Conservation (phyloP, 2,113 vertebrate species). For the Rynchops niger region DNA sequence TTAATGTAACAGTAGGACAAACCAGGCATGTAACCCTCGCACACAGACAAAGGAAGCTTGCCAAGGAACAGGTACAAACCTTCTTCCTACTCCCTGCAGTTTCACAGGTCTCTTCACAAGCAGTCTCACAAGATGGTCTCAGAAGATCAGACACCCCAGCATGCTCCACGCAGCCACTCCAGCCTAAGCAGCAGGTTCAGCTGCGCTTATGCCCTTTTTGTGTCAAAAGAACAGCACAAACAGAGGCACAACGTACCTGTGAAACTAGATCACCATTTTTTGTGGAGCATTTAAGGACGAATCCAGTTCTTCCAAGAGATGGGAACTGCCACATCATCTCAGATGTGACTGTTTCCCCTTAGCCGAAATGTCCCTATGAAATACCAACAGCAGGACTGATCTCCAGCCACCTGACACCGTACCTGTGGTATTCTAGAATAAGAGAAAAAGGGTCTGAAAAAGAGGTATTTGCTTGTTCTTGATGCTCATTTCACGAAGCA, state of each 20-base stretch:
- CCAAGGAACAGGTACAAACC: background rate
- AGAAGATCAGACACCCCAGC: background rate
- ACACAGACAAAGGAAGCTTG: background rate
- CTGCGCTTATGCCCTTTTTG: background rate
- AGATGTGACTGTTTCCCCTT: background rate
- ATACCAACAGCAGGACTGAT: background rate
- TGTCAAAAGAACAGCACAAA: background rate
- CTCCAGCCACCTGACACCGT: background rate
- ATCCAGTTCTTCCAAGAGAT: constrained; percentile 9
- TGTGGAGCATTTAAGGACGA: background rate
- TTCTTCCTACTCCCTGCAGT: background rate
- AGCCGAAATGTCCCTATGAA: background rate
- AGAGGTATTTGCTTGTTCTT: background rate
- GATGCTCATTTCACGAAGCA: background rate
- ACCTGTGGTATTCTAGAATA: background rate
- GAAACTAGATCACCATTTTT: background rate
- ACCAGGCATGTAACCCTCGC: background rate
- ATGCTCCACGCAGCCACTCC: rapidly evolving
- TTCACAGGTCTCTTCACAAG: background rate
- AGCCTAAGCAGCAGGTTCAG: background rate
- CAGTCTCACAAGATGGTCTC: background rate
- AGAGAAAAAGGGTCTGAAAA: background rate
- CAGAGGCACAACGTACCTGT: background rate
- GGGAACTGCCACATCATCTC: background rate
- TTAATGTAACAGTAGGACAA: background rate